These are phyloP conservation scores for Eilema griseolum DNA, from an alignment of 2,888 invertebrate species.

Conservation along the genomic window DNA sequence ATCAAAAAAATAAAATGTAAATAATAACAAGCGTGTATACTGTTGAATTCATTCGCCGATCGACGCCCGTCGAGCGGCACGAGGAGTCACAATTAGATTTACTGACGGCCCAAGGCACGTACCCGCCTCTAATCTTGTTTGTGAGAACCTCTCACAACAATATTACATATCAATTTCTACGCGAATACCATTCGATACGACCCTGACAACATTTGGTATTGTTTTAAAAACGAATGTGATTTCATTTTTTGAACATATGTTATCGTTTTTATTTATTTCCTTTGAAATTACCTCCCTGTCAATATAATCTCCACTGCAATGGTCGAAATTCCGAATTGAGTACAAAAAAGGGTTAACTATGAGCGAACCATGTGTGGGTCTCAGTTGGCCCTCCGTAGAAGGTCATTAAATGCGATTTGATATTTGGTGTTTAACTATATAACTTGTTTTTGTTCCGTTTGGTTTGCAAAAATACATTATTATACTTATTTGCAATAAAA, in stretches of 20 bases:
- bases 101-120: slow-evolving; percentile 60
- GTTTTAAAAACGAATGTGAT: slow-evolving; percentile 25
- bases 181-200: slow-evolving; percentile 41
- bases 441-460: background rate
- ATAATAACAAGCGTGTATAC: slow-evolving; percentile 36
- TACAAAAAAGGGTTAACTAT: background rate
- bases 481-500: background rate
- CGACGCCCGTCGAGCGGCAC: slow-evolving; percentile 38
- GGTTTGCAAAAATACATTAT: too few relatives aligned
- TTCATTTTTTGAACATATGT: slow-evolving; percentile 25
- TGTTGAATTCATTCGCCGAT: slow-evolving; percentile 44
- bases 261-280: slow-evolving; percentile 1
- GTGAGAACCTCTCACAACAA: slow-evolving; percentile 60
- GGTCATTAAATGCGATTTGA: background rate
- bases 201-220: slow-evolving; percentile 23
- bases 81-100: slow-evolving; percentile 64
- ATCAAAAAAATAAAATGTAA: slow-evolving; percentile 44
- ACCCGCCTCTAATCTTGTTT: slow-evolving; percentile 65
- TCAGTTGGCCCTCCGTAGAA: background rate
- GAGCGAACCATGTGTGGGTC: background rate
- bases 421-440: background rate
- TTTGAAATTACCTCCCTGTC: slow-evolving; percentile 8
- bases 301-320: slow-evolving; percentile 10
- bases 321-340: background rate
- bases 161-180: slow-evolving; percentile 60